Evolutionary conservation across 2,888 invertebrate genomes (phyloP), one percentile per base, ranked within the genome.

Genomic region (Trachelus tabidus): DNA sequence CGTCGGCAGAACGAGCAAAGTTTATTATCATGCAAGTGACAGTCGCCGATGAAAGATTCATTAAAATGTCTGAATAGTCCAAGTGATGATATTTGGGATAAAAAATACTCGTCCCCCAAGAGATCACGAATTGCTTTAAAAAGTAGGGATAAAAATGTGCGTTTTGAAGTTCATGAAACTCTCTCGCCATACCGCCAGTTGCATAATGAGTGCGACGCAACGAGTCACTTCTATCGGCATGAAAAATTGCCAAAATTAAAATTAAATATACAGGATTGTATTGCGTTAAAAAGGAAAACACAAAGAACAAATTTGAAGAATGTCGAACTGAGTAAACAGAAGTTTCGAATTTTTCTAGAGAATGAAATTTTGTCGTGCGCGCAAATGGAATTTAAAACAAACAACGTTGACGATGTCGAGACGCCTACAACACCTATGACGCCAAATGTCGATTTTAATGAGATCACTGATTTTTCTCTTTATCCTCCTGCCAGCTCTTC

Each of bases 1-100:
- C 87, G 91, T 31, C 86, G 90, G 73, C 90, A 90, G 84, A 90
- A 87, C 73, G 90, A 91, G 81, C 89, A 89, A 77, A 84, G 83
- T 11, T 89, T 90, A 77, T 79, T 86, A 33, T 77, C 82, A 40
- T 85, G 86, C 83, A 91, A 90, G 87, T 90, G 89, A 90, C 89
- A 84, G 76, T 81, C 75, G 75, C 34, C 77, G 68, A 31, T 73
- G 11, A 56, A 82, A 69, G 73, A 37, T 9, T 34, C 33, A 74
- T 33, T 71, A 69, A 56, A 40, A 12, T 15, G 33, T 23, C n/a
- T 68, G 23, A 35, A 73, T 12, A 73, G 11, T 73, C 23, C 73
- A 37, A 56, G 23, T 34, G 30, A 56, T 76, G 40, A 73, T 34
- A 23, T 2, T 56, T 23, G 23, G 56, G 56, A 56, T 77, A 77